Base-by-base conservation (phyloP, 1,140 invertebrate genomes). In the Lasioglossum baleicum region DNA sequence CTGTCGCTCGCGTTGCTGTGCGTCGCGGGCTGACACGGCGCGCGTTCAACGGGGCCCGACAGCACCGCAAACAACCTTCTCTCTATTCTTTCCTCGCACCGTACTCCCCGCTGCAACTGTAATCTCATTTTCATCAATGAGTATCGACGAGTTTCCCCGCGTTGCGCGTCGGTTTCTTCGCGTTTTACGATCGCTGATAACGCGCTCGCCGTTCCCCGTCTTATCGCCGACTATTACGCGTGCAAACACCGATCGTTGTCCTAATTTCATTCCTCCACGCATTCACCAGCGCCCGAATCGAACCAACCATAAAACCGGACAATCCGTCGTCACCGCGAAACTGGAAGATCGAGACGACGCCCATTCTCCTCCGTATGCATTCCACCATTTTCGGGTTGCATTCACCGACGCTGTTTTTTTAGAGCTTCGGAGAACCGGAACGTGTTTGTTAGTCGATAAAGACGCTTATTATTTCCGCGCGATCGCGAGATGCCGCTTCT, bases 21-120 rank as follows among this genome's bases (percentile, higher is more conserved):
- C 77, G 51, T 65, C 40, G 74, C 65, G 58, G 26, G 66, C 73
- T 40, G 58, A 82, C 83, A 31, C 81, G 84, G 70, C 74, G 74
- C 84, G 31, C 71, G 64, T 58, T 81, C 48, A 13, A 65, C 78
- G 60, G 56, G 35, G 56, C 64, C 74, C 63, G 74, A 83, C 81
- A 83, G 78, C 35, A 58, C 48, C 66, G 63, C 75, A 72, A 60
- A 68, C 66, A 53, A 65, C 64, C 69, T 40, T 60, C 60, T 48
- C 80, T 51, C 60, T 69, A 64, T 60, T 78, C 69, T 26, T 74
- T 68, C 65, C 63, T 63, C 17, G 22, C 60, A 26, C 22, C 56
- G 58, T n/a, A 63, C 22, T 44, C 22, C 31, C 22, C 74, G 15
- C 26, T 65, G 35, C 22, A 35, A 51, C 65, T 35, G 42, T 42